These are phyloP conservation scores for Crenichthys baileyi DNA, from an alignment of 2,797 vertebrate species.

Conservation along the genomic window DNA sequence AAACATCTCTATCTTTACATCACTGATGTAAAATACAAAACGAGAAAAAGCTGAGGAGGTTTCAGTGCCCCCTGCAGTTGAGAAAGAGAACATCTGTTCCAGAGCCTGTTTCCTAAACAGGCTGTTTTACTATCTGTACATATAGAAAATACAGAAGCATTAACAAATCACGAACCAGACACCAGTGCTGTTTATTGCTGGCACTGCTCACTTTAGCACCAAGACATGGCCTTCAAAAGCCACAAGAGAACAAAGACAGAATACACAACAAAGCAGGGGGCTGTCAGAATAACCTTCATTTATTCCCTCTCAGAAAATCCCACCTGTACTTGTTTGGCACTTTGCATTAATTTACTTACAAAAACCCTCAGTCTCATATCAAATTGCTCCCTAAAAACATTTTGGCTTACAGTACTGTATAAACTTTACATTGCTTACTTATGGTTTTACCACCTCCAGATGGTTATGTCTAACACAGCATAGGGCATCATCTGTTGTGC, in stretches of 20 bases:
- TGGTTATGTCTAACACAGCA: conserved; percentile 45
- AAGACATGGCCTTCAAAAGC: conserved; percentile 62
- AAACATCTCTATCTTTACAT: conserved; percentile 28
- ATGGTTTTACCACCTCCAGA: conserved; percentile 20
- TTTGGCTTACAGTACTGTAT: conserved; percentile 41
- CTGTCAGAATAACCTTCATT: conserved; percentile 37
- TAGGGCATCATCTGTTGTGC: conserved; percentile 49
- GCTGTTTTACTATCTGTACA: conserved; percentile 46
- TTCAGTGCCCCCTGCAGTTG: conserved; percentile 52
- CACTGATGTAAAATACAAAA: conserved; percentile 42
- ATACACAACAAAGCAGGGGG: conserved; percentile 43
- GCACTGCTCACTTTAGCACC: conserved; percentile 72
- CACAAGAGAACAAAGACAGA: conserved; percentile 57
- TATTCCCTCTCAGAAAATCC: conserved; percentile 43
- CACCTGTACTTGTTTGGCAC: conserved; percentile 56
- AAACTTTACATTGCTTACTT: conserved; percentile 40
- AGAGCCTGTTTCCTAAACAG: conserved; percentile 49
- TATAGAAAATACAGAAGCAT: conserved; percentile 41
- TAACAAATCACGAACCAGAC: conserved; percentile 53
- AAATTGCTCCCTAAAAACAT: conserved; percentile 40
- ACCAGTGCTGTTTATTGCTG: conserved; percentile 44
- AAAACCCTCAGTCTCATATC: conserved; percentile 36
- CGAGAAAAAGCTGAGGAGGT: conserved; percentile 41
- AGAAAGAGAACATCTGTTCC: conserved; percentile 46
- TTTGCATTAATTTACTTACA: conserved; percentile 53